A percentile compares a stretch with the other conserved stretches of the same genome.
These are phyloP conservation scores for Aphidius gifuensis DNA, from an alignment of 1,140 invertebrate species.

Conservation along the genomic window DNA sequence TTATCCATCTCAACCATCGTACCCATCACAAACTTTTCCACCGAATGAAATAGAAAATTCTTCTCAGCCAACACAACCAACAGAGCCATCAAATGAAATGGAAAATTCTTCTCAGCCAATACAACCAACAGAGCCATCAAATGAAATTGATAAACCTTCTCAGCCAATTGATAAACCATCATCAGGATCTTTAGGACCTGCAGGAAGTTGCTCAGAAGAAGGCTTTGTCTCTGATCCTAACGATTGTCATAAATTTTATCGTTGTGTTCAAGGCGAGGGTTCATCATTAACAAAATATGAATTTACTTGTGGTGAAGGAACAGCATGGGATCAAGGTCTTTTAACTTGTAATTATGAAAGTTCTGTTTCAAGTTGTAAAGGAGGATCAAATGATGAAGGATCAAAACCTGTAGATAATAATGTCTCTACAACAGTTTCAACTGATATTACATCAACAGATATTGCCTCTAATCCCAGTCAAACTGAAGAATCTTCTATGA, in stretches of 20 bases:
- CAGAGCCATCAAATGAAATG: conserved; percentile 14
- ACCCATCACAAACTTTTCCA: background rate
- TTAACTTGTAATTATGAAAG: conserved; percentile 62
- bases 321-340: conserved; percentile 63
- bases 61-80: background rate
- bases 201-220: conserved; percentile 39
- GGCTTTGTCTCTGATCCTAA: conserved; percentile 60
- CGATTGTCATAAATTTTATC: conserved; percentile 67
- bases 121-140: background rate
- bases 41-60: background rate
- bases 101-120: background rate
- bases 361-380: conserved; percentile 66
- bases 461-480: too few species aligned
- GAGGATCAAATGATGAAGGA: conserved; percentile 56
- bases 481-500: too few species aligned
- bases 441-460: too few species aligned
- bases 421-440: too few species aligned
- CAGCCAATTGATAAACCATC: background rate
- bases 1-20: conserved; percentile 26
- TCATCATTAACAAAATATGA: conserved; percentile 59
- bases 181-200: conserved; percentile 2
- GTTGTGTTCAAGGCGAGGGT: conserved; percentile 60
- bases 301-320: conserved; percentile 65
- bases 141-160: conserved; percentile 2
- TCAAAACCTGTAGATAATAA: background rate